These are phyloP conservation scores for Andrena praecox DNA, from an alignment of 2,888 invertebrate genomes.

Conservation along the genomic window DNA sequence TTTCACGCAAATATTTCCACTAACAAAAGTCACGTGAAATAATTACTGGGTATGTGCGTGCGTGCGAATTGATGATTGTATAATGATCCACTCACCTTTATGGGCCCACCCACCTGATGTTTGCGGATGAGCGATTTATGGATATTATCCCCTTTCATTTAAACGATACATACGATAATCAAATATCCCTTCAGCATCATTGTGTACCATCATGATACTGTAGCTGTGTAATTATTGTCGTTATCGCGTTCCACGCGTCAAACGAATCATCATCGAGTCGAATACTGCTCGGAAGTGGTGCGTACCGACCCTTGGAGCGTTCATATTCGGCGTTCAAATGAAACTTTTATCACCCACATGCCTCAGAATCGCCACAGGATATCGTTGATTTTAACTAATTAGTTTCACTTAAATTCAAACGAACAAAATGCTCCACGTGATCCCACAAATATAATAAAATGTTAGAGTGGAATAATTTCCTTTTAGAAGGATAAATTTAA, in stretches of 20 bases:
- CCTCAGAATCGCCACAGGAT: not conserved
- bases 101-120: slow-evolving; percentile 48
- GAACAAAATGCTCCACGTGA: no score
- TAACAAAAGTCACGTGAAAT: slow-evolving; percentile 58
- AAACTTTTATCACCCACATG: not conserved
- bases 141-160: slow-evolving; percentile 65
- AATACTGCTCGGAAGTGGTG: slow-evolving; percentile 1
- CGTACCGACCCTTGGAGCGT: not conserved
- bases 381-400: not conserved
- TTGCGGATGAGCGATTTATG: slow-evolving; percentile 65
- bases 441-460: no score
- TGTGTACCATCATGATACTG: slow-evolving; percentile 44
- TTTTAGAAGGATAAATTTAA: no score
- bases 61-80: slow-evolving; percentile 53
- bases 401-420: not conserved
- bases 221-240: slow-evolving; percentile 52
- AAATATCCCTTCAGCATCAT: slow-evolving; percentile 59
- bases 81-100: slow-evolving; percentile 51
- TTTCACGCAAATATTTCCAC: slow-evolving; percentile 40
- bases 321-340: not conserved
- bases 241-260: slow-evolving; percentile 32
- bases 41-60: slow-evolving; percentile 35
- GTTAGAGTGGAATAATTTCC: no score
- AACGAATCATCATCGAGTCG: slow-evolving; percentile 39
- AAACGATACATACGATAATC: slow-evolving; percentile 66